phyloP scores from a whole-genome alignment of 2,113 vertebrate genomes.

The Struthio camelus region DNA sequence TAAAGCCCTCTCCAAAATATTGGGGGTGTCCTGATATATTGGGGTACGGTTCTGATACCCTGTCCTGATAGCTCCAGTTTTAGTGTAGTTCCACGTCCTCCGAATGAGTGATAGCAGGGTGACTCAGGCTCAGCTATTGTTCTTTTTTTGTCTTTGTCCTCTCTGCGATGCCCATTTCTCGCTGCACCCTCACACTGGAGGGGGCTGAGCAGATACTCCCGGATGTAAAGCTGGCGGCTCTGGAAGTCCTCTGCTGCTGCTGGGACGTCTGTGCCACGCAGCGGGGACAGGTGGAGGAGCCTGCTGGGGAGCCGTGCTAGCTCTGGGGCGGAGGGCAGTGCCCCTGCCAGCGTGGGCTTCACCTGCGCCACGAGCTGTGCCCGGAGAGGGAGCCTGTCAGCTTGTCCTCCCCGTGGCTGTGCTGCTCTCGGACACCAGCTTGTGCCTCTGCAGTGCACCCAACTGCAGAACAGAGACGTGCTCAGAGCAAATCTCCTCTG shows the following conservation, averaged over 20 bases:
- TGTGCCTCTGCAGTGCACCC: neutral
- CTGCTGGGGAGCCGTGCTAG: too few relatives aligned
- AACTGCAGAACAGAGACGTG: neutral
- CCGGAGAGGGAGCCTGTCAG: too few relatives aligned
- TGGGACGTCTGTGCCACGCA: too few relatives aligned
- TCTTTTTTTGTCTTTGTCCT: neutral
- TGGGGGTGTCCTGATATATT: too few relatives aligned
- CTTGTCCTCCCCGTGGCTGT: too few relatives aligned
- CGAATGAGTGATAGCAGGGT: neutral
- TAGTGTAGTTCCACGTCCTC: neutral
- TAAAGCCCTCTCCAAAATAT: neutral
- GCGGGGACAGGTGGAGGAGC: too few relatives aligned
- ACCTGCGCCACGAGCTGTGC: too few relatives aligned
- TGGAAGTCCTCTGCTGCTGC: neutral
- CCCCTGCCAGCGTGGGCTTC: too few relatives aligned
- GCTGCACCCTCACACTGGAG: fast-evolving
- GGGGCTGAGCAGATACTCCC: neutral
- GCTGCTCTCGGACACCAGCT: neutral
- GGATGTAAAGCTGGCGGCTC: neutral
- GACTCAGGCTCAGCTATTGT: neutral
- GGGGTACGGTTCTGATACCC: neutral
- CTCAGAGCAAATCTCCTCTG: neutral
- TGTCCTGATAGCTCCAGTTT: neutral
- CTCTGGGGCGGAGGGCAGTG: too few relatives aligned
- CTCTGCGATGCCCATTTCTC: neutral